Evolutionary conservation across 2,113 vertebrate genomes (phyloP), one percentile per base, ranked within the genome.

Genomic region (Elachura formosa): DNA sequence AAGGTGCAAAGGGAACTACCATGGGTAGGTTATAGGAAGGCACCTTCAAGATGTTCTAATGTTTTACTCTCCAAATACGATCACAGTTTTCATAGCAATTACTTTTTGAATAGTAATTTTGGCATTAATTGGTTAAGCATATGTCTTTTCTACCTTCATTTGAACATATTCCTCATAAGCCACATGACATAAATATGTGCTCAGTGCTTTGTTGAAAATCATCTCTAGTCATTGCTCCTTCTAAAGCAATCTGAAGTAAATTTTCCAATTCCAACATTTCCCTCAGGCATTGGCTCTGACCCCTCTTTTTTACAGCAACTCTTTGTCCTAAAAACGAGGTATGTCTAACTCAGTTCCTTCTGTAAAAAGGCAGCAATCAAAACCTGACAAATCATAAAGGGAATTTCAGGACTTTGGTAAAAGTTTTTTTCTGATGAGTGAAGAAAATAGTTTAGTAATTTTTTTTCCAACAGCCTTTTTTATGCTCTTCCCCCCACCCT

Each of bases 401-500:
- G 51, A 84, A 81, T 62, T 80, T 12, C 26, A 87, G 29, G 68
- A 81, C 21, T 36, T 83, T 3, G 5, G 19, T 12, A 25, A 86
- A 62, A 75, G 49, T 19, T 43, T 73, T 52, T 74, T 14, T 38
- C 80, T 77, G 28, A 12, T 29, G 48, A 75, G 2, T 3, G 17
- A 74, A 14, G 11, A 72, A 93, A 56, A 59, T 21, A 24, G 38
- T 79, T 58, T 23, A 31, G 19, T 5, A 13, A 41, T 15, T 71
- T 90, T 71, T 85, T 36, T 14, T 54, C 29, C 22, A 31, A 21
- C 9, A 48, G 12, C 3, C 5, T 66, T 51, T 66, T 58, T 45
- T 3, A 21, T 28, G 2, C 2, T 21, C 16, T 19, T 1, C 2
- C 7, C 5, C 1, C 3, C 6, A 2, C 5, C 3, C 1, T 1